Base-by-base conservation (phyloP, 2,888 invertebrate species). In the Clunio marinus region DNA sequence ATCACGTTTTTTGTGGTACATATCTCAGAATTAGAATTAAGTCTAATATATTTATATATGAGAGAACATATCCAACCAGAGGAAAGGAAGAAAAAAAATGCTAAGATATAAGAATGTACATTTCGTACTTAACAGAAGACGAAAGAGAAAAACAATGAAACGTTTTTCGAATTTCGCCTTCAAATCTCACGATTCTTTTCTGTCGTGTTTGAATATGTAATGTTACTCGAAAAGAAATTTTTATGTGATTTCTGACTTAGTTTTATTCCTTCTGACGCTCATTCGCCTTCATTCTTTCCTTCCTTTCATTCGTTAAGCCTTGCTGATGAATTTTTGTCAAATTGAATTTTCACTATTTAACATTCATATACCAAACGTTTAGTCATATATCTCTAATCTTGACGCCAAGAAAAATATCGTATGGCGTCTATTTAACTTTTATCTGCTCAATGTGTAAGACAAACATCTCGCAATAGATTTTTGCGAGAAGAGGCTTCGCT, bases 281-380 rank as follows among this genome's bases (percentile, higher is more conserved):
- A 45, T n/a, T n/a, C n/a, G n/a, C n/a, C n/a, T 35, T 32, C 35
- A 27, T 59, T 35, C n/a, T 59, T 20, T 10, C n/a, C 15, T 57
- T 20, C 25, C 10, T 24, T 25, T 2, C 27, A 10, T 28, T 35
- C 59, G 59, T 59, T 66, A 66, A 66, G 66, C 66, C 55, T 41
- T 55, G 20, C 66, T 66, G 66, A 66, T 66, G 66, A 66, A 46
- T 66, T 66, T n/a, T 45, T 66, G 66, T 66, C 28, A 66, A 66
- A 66, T 66, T 66, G 66, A 66, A 66, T 66, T 66, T 66, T 66
- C 66, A 66, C 66, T 66, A 66, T 66, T 66, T 66, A 66, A 46
- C 66, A 66, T 66, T 66, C 66, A 65, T 65, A 46, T 55, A 55
- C 66, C 20, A 51, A 17, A 37, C 46, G 55, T 66, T 66, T 55